Evolutionary conservation across 2,888 invertebrate species (phyloP), one percentile per base, ranked within the genome.

Genomic region (Ceraclea dissimilis): DNA sequence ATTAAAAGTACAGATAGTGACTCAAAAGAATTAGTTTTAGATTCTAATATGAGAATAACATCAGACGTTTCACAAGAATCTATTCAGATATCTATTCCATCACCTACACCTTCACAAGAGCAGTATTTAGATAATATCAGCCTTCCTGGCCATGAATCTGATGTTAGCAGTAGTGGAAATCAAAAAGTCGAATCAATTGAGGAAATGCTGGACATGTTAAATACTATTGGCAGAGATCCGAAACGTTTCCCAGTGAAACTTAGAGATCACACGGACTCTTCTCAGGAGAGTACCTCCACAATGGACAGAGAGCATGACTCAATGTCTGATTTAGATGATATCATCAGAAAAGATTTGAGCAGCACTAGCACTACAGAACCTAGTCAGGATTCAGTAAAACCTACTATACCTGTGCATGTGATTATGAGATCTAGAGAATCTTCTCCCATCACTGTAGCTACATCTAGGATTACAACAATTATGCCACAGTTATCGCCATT

Each of bases 401-500:
- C 58, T n/a, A 62, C 61, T 13, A 62, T 62, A 51, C 64, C 66
- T 5, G 63, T 64, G 1, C 66, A 65, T 53, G 64, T 64, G 6
- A 64, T 66, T 18, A 62, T 64, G 46, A 69, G 63, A 68, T 63
- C 64, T 1, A 51, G 63, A 16, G 65, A 65, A 58, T 63, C 64
- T 31, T 61, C 64, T 17, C 63, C 64, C 1, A 60, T 63, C 63
- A 67, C 68, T 63, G 58, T 69, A 18, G 64, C 67, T 67, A 64
- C 64, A 68, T 63, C 73, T 64, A 64, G 78, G 53, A 74, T 78
- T 59, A 75, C 81, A 0, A 76, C 80, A 2, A 75, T 79, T 1
- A 76, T 84, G 49, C 84, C 86, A 1, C 86, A 86, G 66, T 69
- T 86, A 20, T 86, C 86, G 0, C 86, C 86, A 0, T 67, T 87